Evolutionary conservation across 2,888 invertebrate species (phyloP).

Genomic region (Epinotia brunnichana): DNA sequence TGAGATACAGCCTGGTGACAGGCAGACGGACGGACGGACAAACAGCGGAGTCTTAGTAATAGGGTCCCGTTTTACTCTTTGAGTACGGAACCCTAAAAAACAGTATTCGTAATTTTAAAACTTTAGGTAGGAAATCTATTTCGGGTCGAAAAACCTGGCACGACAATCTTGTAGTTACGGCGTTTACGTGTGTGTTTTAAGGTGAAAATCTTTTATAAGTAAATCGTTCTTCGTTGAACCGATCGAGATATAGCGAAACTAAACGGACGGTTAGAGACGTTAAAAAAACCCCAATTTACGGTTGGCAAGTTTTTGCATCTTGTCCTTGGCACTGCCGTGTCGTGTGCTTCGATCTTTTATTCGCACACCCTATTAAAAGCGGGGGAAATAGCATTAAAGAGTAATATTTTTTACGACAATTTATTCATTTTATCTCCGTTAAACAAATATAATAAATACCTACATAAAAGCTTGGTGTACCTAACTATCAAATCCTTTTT

Average conservation of each 20-base stretch:
- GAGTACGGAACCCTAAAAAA: too few relatives aligned
- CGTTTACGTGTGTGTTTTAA: neutral
- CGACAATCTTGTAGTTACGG: neutral
- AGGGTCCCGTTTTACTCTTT: too few relatives aligned
- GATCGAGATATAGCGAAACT: neutral
- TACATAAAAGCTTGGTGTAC: too few relatives aligned
- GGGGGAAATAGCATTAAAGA: neutral
- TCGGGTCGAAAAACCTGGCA: neutral
- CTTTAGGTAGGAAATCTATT: neutral
- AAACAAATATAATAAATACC: too few relatives aligned
- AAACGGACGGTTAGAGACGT: neutral
- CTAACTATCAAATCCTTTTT: neutral
- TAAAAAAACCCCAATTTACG: neutral
- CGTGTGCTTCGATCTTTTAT: neutral
- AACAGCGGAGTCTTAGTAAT: too few relatives aligned
- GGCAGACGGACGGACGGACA: too few relatives aligned
- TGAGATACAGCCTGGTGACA: too few relatives aligned
- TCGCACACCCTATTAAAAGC: neutral
- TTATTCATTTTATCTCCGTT: too few relatives aligned
- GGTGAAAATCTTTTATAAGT: neutral
- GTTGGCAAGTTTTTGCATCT: too few relatives aligned
- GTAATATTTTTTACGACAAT: too few relatives aligned
- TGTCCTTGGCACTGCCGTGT: neutral
- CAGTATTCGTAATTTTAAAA: neutral
- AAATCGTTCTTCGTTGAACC: neutral